Evolutionary conservation across 2,797 vertebrate genomes (phyloP).

Genomic region (Eulemur mongoz): DNA sequence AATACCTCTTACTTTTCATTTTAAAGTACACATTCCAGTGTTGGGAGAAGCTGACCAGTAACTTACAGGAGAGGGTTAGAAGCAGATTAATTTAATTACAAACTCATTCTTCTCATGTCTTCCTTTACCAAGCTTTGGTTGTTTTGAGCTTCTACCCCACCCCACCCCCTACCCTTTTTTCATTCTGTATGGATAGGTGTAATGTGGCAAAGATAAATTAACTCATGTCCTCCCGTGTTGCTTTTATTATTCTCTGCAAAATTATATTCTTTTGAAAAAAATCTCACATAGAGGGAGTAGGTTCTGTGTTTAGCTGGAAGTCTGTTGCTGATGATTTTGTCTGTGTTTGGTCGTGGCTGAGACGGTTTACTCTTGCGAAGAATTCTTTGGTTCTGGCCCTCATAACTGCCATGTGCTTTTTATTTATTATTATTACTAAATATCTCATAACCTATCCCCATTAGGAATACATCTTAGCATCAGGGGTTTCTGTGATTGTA

Average conservation of each 20-base stretch:
- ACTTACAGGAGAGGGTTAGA: neutral
- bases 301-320: neutral
- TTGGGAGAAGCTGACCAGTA: neutral
- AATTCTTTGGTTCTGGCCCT: neutral
- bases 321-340: neutral
- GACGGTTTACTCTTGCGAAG: neutral
- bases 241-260: neutral
- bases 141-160: neutral
- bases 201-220: neutral
- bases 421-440: neutral
- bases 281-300: neutral
- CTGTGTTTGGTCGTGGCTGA: neutral
- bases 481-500: slow-evolving; percentile 44
- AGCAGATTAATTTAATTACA: neutral
- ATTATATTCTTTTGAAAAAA: neutral
- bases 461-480: neutral
- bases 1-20: neutral
- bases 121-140: neutral
- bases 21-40: neutral
- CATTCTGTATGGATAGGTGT: neutral
- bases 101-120: neutral
- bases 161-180: neutral
- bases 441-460: neutral
- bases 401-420: neutral
- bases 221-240: neutral